Evolutionary conservation across 2,888 invertebrate species (phyloP), one percentile per base, ranked within the genome.

Genomic region (Brassicogethes aeneus): DNA sequence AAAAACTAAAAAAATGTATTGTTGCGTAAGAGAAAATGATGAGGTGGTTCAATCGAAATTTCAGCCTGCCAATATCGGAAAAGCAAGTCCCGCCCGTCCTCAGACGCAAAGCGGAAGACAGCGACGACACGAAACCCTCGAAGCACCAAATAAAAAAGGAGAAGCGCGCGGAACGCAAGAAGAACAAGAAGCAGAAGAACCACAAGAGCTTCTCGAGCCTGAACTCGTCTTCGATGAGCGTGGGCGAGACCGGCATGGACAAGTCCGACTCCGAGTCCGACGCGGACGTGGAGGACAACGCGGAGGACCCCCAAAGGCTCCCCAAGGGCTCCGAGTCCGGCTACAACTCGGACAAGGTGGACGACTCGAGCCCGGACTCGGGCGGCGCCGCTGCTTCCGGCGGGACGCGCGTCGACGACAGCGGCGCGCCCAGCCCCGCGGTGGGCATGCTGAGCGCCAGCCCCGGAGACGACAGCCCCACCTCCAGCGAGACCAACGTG

Each of bases 1-100:
- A n/a, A n/a, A n/a, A n/a, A n/a, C n/a, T n/a, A n/a, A n/a, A n/a
- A n/a, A n/a, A n/a, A n/a, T n/a, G n/a, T n/a, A n/a, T n/a, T n/a
- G n/a, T n/a, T n/a, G n/a, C n/a, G n/a, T n/a, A n/a, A n/a, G n/a
- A n/a, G n/a, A n/a, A n/a, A n/a, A n/a, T n/a, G n/a, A n/a, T n/a
- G n/a, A n/a, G n/a, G n/a, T n/a, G n/a, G n/a, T n/a, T n/a, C n/a
- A n/a, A n/a, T n/a, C n/a, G n/a, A n/a, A n/a, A n/a, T n/a, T 23
- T 35, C 36, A 95, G 95, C 44, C 74, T 99, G 45, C 94, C 96
- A 0, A 85, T 96, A 14, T 80, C 80, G 36, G 82, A 82, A 50
- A 80, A 85, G 39, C 82, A 82, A 7, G 79, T 83, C 52, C 84
- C 84, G 1, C 84, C 85, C 0, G 70, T 77, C 0, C 69, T 80